Base-by-base conservation (phyloP, 23 tunicate genomes). In the Ciona savignyi region DNA sequence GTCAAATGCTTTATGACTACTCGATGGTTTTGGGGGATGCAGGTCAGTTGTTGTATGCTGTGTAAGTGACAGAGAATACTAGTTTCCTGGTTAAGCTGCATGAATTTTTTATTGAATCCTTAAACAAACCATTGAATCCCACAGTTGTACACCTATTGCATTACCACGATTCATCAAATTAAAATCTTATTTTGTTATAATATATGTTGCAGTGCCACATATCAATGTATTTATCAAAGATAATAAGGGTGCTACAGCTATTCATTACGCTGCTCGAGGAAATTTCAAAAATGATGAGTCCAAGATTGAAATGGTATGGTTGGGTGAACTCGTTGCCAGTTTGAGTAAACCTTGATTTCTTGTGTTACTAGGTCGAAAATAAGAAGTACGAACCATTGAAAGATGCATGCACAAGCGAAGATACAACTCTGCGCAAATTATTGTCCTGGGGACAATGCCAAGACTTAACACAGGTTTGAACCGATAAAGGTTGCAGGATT, bases 251-350 rank as follows among this genome's bases (percentile, higher is more conserved):
- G 81, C 81, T 3, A 66, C 81, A 34, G 30, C 81, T 25, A 23
- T 77, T n/a, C 81, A 77, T 66, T 77, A 30, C 15, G 81, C 73
- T 1, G 78, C 78, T 6, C 72, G 27, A 29, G 72, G 72, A 27
- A 68, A 68, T 9, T 42, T 42, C 15, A 42, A 42, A 15, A 42
- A 42, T 42, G 56, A 42, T 42, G 56, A 42, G 9, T 42, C 56
- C 15, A 42, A 42, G 56, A 42, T 42, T 6, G 56, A 42, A 42
- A 42, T 42, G 56, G 56, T 42, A 42, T 6, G 56, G 9, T 42
- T 42, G 9, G 15, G 11, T 42, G n/a, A n/a, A n/a, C n/a, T n/a
- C n/a, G n/a, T n/a, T n/a, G n/a, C n/a, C n/a, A n/a, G n/a, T n/a
- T n/a, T n/a, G n/a, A n/a, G n/a, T n/a, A n/a, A n/a, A n/a, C n/a